Evolutionary conservation across 2,888 invertebrate genomes (phyloP), one percentile per base, ranked within the genome.

Genomic region (Plebejus anna): DNA sequence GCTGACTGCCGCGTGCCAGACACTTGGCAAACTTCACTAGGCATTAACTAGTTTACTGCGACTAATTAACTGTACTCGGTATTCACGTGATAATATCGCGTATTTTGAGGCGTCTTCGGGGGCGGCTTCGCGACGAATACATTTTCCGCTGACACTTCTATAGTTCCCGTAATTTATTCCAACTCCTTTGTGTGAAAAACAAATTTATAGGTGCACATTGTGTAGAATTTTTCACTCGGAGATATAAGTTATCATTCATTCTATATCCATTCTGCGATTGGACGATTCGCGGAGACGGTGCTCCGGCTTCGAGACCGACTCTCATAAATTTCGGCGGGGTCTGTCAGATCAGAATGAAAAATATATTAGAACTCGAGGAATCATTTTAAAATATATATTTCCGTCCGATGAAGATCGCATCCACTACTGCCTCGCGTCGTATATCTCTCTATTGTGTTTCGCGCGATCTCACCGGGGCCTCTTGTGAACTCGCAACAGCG

Each of bases 331-430:
- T 73, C 2, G 42, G 47, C 51, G 47, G 55, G 47, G 47, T 73
- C 51, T 73, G 73, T 73, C 73, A 73, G 73, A 55, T 73, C 73
- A 36, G 51, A 73, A 73, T 73, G 73, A 73, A 73, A 73, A 73
- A 73, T 73, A 51, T 73, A 51, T 73, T 73, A 73, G 73, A 73
- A 55, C 32, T 55, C 2, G 51, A 73, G 16, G 22, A 32, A 73
- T 73, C 55, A 73, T 73, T 73, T 28, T 55, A 32, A 51, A 51
- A 55, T 73, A 72, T 22, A 73, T 36, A 16, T 51, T 32, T 28
- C 22, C 36, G 36, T 11, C 16, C 13, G 28, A 71, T 11, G 42
- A 22, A 73, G 73, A 73, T 73, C 55, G 28, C 73, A 32, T 73
- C 32, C 16, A 28, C 71, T 22, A 28, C 11, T 72, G 13, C 2